Conservation (phyloP, 2,888 invertebrate species). For the Scaptomyza tumidula region DNA sequence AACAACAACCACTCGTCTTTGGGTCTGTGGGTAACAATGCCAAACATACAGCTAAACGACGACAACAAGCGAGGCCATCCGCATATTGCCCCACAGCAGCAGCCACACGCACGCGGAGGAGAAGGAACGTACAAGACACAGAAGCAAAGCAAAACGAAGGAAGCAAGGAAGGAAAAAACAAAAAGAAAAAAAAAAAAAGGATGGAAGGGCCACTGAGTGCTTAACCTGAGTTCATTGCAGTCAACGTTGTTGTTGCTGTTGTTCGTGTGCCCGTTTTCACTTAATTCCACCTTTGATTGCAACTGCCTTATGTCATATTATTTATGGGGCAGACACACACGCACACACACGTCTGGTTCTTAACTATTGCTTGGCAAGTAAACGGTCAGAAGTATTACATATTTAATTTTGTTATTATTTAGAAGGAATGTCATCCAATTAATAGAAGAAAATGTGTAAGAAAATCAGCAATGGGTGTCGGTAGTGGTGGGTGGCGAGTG, state of each 20-base stretch:
- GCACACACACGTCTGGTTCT: neutral
- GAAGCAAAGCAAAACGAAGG: neutral
- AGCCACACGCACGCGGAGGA: conserved; percentile 11
- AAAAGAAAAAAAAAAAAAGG: neutral
- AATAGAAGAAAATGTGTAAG: neutral
- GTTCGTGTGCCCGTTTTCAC: conserved; percentile 1
- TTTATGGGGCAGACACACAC: neutral
- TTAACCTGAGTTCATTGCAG: conserved; percentile 3
- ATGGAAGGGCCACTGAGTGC: conserved; percentile 9
- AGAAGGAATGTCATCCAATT: neutral
- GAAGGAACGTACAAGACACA: neutral
- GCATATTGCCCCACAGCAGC: conserved; percentile 14
- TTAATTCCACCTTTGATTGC: conserved; percentile 13
- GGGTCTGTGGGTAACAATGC: conserved; percentile 60
- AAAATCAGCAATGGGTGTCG: neutral
- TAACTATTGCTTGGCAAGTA: neutral
- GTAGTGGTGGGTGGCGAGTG: neutral
- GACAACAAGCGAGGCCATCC: conserved; percentile 11
- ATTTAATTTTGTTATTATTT: neutral
- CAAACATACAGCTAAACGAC: conserved; percentile 21
- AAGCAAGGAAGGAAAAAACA: neutral
- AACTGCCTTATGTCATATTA: neutral
- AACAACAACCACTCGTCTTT: conserved; percentile 27
- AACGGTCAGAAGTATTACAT: neutral
- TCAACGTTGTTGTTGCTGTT: neutral